phyloP scores from a whole-genome alignment of 1,140 invertebrate genomes.

The Drosophila lini region DNA sequence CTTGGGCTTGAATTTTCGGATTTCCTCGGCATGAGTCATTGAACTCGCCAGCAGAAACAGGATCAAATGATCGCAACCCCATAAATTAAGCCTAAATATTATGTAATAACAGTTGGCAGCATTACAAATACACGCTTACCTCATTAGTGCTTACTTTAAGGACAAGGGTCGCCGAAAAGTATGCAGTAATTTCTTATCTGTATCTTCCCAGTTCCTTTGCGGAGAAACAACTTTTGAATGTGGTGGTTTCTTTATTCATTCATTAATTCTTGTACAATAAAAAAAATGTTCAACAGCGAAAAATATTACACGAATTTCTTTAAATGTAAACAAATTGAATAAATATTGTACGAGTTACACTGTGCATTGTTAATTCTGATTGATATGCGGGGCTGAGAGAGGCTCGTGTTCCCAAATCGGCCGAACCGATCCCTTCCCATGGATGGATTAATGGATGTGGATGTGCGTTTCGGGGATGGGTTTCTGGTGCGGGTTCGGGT shows the following conservation, averaged over 20 bases:
- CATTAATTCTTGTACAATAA: conserved; percentile 73
- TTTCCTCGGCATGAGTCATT: conserved; percentile 4
- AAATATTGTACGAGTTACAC: conserved; percentile 77
- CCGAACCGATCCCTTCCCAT: conserved; percentile 15
- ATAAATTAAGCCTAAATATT: not conserved
- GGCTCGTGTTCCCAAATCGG: conserved; percentile 11
- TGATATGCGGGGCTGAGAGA: conserved; percentile 20
- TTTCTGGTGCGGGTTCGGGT: conserved; percentile 49
- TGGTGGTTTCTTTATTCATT: conserved; percentile 78
- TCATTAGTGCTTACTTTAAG: no score
- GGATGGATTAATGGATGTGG: conserved; percentile 23
- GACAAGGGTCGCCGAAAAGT: not conserved
- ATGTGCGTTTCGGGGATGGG: conserved; percentile 32
- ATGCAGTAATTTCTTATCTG: not conserved
- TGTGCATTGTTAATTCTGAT: conserved; percentile 47
- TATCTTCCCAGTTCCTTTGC: not conserved
- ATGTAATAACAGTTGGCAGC: not conserved
- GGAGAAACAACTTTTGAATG: conserved; percentile 48
- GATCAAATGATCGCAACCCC: conserved; percentile 6
- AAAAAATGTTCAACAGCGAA: conserved; percentile 69
- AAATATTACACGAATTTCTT: conserved; percentile 69
- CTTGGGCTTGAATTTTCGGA: not conserved
- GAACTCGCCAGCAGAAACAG: conserved; percentile 6
- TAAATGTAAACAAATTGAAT: conserved; percentile 76
- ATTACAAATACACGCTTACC: no score